A percentile compares a stretch with the other conserved stretches of the same genome.
phyloP scores from a whole-genome alignment of 2,797 vertebrate species.

The Basileuterus tristriatus region DNA sequence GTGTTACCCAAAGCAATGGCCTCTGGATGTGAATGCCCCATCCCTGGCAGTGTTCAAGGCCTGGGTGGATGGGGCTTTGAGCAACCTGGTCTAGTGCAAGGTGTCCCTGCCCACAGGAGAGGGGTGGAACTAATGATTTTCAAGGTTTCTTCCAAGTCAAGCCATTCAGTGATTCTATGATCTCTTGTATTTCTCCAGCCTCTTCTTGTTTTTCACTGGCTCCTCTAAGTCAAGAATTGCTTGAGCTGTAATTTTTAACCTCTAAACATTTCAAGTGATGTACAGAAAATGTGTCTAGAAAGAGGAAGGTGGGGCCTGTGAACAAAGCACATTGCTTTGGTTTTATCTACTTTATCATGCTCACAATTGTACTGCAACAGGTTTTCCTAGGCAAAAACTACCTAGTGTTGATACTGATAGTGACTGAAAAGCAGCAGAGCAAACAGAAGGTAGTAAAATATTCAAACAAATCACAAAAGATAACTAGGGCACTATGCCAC shows the following conservation, averaged over 20 bases:
- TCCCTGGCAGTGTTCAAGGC: not conserved
- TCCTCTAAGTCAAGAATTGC: not conserved
- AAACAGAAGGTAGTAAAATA: not conserved
- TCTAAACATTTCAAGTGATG: not conserved
- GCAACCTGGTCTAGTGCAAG: not conserved
- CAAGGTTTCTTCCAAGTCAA: not conserved
- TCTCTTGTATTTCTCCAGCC: not conserved
- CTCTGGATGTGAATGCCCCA: not conserved
- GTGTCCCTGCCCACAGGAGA: not conserved
- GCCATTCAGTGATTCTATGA: not conserved
- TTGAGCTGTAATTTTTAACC: not conserved
- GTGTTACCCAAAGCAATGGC: not conserved
- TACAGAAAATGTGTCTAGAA: not conserved
- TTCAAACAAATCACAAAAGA: not conserved
- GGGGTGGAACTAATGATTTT: not conserved
- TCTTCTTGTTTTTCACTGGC: not conserved
- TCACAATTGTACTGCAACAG: not conserved
- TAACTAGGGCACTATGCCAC: not conserved
- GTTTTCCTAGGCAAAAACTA: not conserved
- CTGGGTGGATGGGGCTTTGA: not conserved
- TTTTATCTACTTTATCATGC: not conserved
- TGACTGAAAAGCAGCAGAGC: constrained; percentile 1
- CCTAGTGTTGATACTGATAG: not conserved
- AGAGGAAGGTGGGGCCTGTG: not conserved
- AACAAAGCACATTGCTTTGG: not conserved